These are phyloP conservation scores for Helogale parvula DNA, from an alignment of 2,113 vertebrate species.

Conservation along the genomic window DNA sequence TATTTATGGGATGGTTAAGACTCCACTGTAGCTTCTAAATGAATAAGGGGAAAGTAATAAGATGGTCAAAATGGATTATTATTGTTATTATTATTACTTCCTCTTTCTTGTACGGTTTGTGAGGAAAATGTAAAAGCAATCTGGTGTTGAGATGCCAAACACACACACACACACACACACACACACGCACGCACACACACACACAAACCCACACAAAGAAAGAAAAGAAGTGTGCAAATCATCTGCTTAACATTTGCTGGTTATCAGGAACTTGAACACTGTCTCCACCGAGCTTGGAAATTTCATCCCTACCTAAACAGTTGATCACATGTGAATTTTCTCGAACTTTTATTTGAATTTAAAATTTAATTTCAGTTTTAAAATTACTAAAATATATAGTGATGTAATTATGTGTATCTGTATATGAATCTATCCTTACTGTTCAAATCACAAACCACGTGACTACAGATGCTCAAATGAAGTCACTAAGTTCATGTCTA, in stretches of 20 bases:
- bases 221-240: not conserved
- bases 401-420: not conserved
- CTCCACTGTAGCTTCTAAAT: slow-evolving; percentile 11
- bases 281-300: not conserved
- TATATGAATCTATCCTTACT: not conserved
- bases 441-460: not conserved
- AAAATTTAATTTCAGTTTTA: not conserved
- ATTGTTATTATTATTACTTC: slow-evolving; percentile 46
- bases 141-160: not conserved
- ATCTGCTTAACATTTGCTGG: not conserved
- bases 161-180: not conserved
- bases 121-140: slow-evolving; percentile 57
- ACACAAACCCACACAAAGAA: not conserved
- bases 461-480: not conserved
- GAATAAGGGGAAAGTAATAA: slow-evolving; percentile 69
- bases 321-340: not conserved
- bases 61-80: slow-evolving; percentile 48
- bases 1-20: slow-evolving; percentile 74
- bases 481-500: not conserved
- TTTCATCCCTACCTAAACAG: not conserved
- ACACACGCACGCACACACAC: not conserved
- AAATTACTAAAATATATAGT: not conserved
- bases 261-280: not conserved
- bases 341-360: not conserved
- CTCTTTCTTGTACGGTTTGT: slow-evolving; percentile 34